These are phyloP conservation scores for Cataglyphis albicans DNA, from an alignment of 2,888 invertebrate species.

Conservation along the genomic window DNA sequence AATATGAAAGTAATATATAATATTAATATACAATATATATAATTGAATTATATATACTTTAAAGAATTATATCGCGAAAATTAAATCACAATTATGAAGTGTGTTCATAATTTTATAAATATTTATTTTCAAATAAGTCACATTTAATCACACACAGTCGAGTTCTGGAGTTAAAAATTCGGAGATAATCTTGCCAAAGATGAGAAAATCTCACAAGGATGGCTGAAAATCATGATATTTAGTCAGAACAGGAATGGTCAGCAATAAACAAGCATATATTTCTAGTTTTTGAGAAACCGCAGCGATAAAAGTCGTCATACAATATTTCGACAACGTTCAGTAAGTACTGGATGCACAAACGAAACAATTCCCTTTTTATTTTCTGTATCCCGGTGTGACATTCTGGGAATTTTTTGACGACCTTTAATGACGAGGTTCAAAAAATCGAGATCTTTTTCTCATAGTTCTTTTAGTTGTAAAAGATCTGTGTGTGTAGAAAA, in stretches of 20 bases:
- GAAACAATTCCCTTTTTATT: constrained; percentile 37
- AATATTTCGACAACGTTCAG: constrained; percentile 61
- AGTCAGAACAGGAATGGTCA: background rate
- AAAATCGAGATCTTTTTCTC: constrained; percentile 11
- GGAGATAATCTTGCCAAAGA: constrained; percentile 15
- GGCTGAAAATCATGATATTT: constrained; percentile 18
- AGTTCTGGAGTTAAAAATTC: constrained; percentile 31
- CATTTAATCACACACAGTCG: background rate
- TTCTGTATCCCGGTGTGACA: constrained; percentile 41
- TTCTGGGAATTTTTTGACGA: constrained; percentile 31
- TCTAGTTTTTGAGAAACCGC: constrained; percentile 59
- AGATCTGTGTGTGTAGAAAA: constrained; percentile 28
- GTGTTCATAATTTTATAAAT: background rate
- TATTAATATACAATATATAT: background rate
- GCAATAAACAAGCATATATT: constrained; percentile 25
- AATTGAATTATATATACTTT: constrained; percentile 1
- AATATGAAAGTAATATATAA: background rate
- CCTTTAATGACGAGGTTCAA: constrained; percentile 43
- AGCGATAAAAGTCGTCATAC: constrained; percentile 57
- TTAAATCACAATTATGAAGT: background rate
- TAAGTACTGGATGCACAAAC: constrained; percentile 66
- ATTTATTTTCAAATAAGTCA: background rate
- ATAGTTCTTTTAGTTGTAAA: constrained; percentile 21
- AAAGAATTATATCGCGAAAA: background rate
- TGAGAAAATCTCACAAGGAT: background rate